phyloP scores from a whole-genome alignment of 2,113 vertebrate genomes.

The Rana temporaria region DNA sequence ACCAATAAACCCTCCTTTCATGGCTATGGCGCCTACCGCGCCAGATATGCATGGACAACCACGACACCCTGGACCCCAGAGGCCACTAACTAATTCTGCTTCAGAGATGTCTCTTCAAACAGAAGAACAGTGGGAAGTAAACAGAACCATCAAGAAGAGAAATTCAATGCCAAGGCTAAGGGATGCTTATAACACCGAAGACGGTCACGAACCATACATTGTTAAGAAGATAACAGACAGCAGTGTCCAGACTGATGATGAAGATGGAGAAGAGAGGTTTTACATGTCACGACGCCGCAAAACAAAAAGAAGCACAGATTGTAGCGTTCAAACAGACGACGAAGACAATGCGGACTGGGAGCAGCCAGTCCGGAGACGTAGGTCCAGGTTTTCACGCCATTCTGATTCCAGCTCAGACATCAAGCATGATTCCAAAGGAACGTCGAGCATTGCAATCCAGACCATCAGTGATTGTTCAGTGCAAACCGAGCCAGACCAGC shows the following conservation, averaged over 20 bases:
- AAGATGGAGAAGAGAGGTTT: slow-evolving; percentile 90
- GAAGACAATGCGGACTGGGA: slow-evolving; percentile 95
- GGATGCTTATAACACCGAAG: slow-evolving; percentile 84
- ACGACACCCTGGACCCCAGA: slow-evolving; percentile 67
- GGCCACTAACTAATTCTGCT: slow-evolving; percentile 90
- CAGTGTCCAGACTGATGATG: slow-evolving; percentile 95
- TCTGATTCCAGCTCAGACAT: slow-evolving; percentile 80
- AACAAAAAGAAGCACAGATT: slow-evolving; percentile 86
- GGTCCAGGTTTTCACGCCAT: slow-evolving; percentile 87
- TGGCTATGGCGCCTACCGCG: slow-evolving; percentile 59
- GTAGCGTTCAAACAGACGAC: slow-evolving; percentile 95
- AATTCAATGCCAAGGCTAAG: slow-evolving; percentile 95
- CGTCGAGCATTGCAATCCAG: slow-evolving; percentile 91
- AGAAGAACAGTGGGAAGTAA: slow-evolving; percentile 82
- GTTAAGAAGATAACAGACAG: slow-evolving; percentile 87
- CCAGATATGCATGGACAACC: slow-evolving; percentile 58
- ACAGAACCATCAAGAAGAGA: slow-evolving; percentile 87
- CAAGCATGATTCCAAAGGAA: slow-evolving; percentile 80
- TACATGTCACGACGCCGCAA: slow-evolving; percentile 88
- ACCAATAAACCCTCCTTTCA: slow-evolving; percentile 65
- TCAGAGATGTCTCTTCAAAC: slow-evolving; percentile 94
- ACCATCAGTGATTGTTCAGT: slow-evolving; percentile 95
- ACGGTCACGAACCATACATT: slow-evolving; percentile 67
- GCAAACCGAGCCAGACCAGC: slow-evolving; percentile 92
- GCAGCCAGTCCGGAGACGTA: slow-evolving; percentile 89